Evolutionary conservation across 2,797 vertebrate species (phyloP), one percentile per base, ranked within the genome.

Genomic region (Leuciscus waleckii): DNA sequence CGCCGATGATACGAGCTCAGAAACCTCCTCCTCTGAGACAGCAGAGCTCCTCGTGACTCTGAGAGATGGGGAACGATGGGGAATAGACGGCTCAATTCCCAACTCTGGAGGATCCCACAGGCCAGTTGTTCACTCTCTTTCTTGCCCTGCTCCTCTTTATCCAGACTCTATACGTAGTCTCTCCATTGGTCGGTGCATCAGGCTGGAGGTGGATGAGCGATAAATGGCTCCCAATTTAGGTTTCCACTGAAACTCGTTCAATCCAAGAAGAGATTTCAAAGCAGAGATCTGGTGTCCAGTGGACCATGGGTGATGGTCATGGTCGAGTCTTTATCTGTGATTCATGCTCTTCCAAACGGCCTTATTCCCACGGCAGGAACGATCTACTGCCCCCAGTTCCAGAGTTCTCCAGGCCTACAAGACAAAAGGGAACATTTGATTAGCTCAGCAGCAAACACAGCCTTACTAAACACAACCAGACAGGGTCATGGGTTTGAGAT

Each of bases 111-210:
- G 92, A 85, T 91, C 91, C 89, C 92, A 88, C 79, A 90, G 91
- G 84, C 23, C 43, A 10, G 23, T 65, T 2, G 10, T 61, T 51
- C n/a, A 7, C 29, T 70, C 65, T 78, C 74, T 92, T 70, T 84
- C 79, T 88, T 87, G 89, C 86, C 90, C 89, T 88, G 90, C 88
- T 89, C 83, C 78, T 89, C 88, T 90, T 94, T 94, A 94, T 93
- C 93, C 93, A 91, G 92, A 94, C 88, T 93, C 93, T 89, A 91
- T 93, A 84, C 92, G 93, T 85, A 19, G 93, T 92, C 86, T 93
- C 94, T 93, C 94, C 95, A 95, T 96, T 87, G 89, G 94, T 92
- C 68, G 89, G 88, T 90, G 91, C 90, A 91, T 89, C 89, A 86
- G 88, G 90, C 71, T 89, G n/a, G 43, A 51, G 19, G 69, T 73